Conservation (phyloP, 2,888 invertebrate genomes). For the Nyleta sp. region DNA sequence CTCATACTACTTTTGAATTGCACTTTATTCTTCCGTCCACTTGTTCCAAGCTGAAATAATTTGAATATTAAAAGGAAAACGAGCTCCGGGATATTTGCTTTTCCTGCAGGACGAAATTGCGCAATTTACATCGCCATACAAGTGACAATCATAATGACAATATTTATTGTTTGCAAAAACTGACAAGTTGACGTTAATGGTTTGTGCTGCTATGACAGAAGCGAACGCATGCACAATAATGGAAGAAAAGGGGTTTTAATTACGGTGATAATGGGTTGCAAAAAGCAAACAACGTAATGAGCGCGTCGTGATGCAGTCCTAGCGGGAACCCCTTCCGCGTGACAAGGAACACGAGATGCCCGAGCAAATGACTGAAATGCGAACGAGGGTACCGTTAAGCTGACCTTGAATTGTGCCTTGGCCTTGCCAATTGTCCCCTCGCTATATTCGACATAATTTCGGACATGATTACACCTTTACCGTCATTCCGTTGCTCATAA, state of each 20-base stretch:
- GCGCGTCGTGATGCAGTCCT: conserved; percentile 48
- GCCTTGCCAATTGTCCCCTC: conserved; percentile 50
- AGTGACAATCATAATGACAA: conserved; percentile 31
- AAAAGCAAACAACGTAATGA: conserved; percentile 57
- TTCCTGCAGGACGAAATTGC: not conserved
- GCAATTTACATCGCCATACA: conserved; percentile 18
- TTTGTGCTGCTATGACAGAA: conserved; percentile 15
- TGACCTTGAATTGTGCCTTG: conserved; percentile 60
- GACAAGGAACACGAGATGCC: conserved; percentile 49
- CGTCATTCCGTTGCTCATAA: not conserved
- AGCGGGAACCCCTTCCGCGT: conserved; percentile 52
- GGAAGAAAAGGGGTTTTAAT: conserved; percentile 53
- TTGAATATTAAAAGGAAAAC: not conserved
- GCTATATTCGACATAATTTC: conserved; percentile 26
- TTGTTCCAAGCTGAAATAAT: not conserved
- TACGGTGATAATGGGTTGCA: conserved; percentile 49
- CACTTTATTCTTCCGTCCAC: too few relatives aligned
- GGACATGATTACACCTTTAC: not conserved
- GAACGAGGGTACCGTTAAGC: conserved; percentile 57
- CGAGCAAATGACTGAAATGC: conserved; percentile 60
- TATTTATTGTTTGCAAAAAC: conserved; percentile 32
- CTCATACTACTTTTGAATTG: too few relatives aligned
- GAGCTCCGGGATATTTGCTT: not conserved
- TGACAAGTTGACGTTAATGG: conserved; percentile 39
- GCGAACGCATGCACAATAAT: conserved; percentile 35